Percentiles rank a stretch among this genome's conserved stretches.
Evolutionary conservation across 2,888 invertebrate species (phyloP).

Genomic region (Listrodromus nycthemerus): DNA sequence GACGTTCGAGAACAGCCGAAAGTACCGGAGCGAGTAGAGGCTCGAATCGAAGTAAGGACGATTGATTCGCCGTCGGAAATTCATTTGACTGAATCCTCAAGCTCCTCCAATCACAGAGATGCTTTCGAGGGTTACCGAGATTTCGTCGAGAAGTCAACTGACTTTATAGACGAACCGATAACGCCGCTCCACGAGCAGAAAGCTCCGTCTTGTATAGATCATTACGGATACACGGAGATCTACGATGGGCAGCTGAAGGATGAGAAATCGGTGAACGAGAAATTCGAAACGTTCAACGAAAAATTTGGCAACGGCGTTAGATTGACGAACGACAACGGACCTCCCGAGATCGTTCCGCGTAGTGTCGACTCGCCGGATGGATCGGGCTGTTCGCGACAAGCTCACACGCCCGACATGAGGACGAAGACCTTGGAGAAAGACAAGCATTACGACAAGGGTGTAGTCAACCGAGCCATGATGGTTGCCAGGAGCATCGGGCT

Average conservation of each 20-base stretch:
- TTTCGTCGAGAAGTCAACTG: slow-evolving; percentile 76
- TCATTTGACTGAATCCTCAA: slow-evolving; percentile 30
- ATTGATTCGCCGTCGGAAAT: slow-evolving; percentile 51
- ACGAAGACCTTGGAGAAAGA: slow-evolving; percentile 77
- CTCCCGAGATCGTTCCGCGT: slow-evolving; percentile 33
- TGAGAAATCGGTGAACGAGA: slow-evolving; percentile 71
- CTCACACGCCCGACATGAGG: slow-evolving; percentile 69
- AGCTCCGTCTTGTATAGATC: slow-evolving; percentile 67
- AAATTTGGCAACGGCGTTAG: slow-evolving; percentile 69
- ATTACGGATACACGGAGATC: slow-evolving; percentile 74
- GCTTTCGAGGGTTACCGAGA: slow-evolving; percentile 73
- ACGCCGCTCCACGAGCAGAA: slow-evolving; percentile 52
- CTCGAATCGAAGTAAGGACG: slow-evolving; percentile 66
- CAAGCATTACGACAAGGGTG: slow-evolving; percentile 80
- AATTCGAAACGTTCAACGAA: slow-evolving; percentile 74
- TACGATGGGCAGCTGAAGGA: slow-evolving; percentile 73
- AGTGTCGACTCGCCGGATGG: slow-evolving; percentile 76
- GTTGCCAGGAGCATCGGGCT: slow-evolving; percentile 84
- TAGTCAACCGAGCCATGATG: slow-evolving; percentile 84
- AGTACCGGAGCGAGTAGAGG: slow-evolving; percentile 65
- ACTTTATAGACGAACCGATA: slow-evolving; percentile 75
- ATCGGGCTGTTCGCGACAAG: slow-evolving; percentile 74
- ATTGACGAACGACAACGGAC: slow-evolving; percentile 42
- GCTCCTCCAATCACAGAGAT: slow-evolving; percentile 66
- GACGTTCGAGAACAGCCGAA: slow-evolving; percentile 71